These are phyloP conservation scores for Plutella xylostella DNA, from an alignment of 2,888 invertebrate genomes.

Conservation along the genomic window DNA sequence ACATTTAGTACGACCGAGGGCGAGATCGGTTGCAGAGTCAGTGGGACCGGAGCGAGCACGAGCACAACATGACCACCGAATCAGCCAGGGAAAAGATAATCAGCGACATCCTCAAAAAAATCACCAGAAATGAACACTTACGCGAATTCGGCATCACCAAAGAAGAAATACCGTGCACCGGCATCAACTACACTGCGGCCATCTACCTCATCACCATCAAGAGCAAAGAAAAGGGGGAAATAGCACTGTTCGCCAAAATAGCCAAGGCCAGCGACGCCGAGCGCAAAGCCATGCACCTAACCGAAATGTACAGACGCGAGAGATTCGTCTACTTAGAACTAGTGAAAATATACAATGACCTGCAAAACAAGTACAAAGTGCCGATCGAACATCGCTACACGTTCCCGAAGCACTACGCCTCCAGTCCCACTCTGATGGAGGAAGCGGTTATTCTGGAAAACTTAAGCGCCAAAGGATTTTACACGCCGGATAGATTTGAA, in stretches of 20 bases:
- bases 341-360: slow-evolving; percentile 2
- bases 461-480: slow-evolving; percentile 3
- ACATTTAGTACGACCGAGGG: no score
- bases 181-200: slow-evolving; percentile 9
- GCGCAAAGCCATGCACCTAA: slow-evolving; percentile 4
- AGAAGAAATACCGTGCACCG: slow-evolving; percentile 7
- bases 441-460: slow-evolving; percentile 10
- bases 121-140: slow-evolving; percentile 4
- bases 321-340: slow-evolving; percentile 7
- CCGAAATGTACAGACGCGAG: slow-evolving; percentile 8
- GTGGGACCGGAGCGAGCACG: no score
- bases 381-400: slow-evolving; percentile 5
- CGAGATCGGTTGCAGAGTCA: no score
- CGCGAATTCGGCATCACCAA: slow-evolving; percentile 2
- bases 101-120: slow-evolving; percentile 1
- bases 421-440: slow-evolving; percentile 5
- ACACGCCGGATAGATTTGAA: slow-evolving; percentile 3
- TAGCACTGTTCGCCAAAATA: slow-evolving; percentile 10
- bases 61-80: slow-evolving; percentile 3
- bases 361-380: slow-evolving; percentile 8
- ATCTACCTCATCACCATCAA: slow-evolving; percentile 4
- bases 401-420: slow-evolving; percentile 8
- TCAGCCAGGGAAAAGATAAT: slow-evolving; percentile 1
- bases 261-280: slow-evolving; percentile 4
- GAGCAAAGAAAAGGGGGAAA: not conserved